A percentile compares a stretch with the other conserved stretches of the same genome.
Evolutionary conservation across 2,888 invertebrate genomes (phyloP).

Genomic region (Scaptomyza reducta): DNA sequence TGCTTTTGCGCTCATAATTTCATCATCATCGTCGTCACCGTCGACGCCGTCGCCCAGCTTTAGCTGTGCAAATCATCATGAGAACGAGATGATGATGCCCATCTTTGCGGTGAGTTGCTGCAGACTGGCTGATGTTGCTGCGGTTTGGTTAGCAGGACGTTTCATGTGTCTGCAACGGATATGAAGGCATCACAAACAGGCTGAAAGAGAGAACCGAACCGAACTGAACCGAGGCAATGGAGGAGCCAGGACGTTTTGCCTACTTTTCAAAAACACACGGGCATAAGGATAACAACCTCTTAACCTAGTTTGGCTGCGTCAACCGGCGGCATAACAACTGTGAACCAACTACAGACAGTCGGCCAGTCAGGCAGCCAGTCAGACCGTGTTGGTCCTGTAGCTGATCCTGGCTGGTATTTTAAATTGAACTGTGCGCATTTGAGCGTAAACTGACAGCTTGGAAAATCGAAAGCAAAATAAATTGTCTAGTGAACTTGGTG

Average conservation of each 20-base stretch:
- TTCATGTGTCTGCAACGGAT: slow-evolving; percentile 79
- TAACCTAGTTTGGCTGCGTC: slow-evolving; percentile 73
- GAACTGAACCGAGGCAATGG: background rate
- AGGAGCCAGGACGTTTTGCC: slow-evolving; percentile 56
- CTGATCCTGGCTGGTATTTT: slow-evolving; percentile 53
- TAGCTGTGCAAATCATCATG: slow-evolving; percentile 12
- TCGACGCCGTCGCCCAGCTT: slow-evolving; percentile 18
- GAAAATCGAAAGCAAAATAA: slow-evolving; percentile 81
- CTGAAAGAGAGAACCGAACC: slow-evolving; percentile 20
- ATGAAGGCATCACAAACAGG: slow-evolving; percentile 80
- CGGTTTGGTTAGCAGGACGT: slow-evolving; percentile 68
- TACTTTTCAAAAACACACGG: slow-evolving; percentile 78
- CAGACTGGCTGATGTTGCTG: slow-evolving; percentile 52
- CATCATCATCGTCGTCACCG: slow-evolving; percentile 58
- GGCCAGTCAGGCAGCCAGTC: slow-evolving; percentile 9
- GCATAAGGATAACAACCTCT: slow-evolving; percentile 80
- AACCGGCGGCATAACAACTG: slow-evolving; percentile 42
- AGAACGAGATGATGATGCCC: slow-evolving; percentile 28
- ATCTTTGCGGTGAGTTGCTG: slow-evolving; percentile 51
- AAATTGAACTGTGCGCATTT: slow-evolving; percentile 80
- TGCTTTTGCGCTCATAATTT: slow-evolving; percentile 80
- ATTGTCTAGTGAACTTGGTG: slow-evolving; percentile 79
- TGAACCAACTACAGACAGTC: slow-evolving; percentile 28
- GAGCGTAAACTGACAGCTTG: slow-evolving; percentile 80
- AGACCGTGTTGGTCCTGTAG: slow-evolving; percentile 15